Percentiles rank a stretch among this genome's conserved stretches.
Evolutionary conservation across 2,113 vertebrate genomes (phyloP).

Genomic region (Todiramphus chloris): DNA sequence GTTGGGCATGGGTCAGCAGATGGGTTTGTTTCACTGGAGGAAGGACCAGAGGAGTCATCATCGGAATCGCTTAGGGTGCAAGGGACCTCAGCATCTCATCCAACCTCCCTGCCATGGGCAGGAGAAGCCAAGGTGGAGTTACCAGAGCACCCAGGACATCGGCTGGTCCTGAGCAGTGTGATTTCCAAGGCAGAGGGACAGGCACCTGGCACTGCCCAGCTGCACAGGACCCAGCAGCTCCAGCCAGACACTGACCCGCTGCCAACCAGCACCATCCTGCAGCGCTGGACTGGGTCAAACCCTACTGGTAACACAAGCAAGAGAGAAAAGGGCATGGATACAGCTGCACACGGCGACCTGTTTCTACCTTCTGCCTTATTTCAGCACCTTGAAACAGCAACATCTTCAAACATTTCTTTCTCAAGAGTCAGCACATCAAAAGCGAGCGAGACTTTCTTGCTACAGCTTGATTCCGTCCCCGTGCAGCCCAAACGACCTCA

Average conservation of each 20-base stretch:
- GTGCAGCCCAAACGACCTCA: not conserved
- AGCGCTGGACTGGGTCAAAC: not conserved
- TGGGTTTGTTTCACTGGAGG: not conserved
- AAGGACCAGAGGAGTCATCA: no score
- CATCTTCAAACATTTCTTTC: no score
- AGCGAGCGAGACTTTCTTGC: not conserved
- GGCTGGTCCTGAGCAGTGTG: not conserved
- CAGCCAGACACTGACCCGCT: rapidly evolving
- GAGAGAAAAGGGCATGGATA: not conserved
- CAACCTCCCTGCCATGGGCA: no score
- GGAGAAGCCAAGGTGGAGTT: not conserved
- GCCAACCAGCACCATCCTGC: not conserved
- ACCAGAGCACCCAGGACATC: not conserved
- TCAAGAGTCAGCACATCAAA: not conserved
- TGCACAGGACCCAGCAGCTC: not conserved
- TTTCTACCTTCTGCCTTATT: not conserved
- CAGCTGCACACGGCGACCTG: not conserved
- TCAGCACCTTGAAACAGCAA: not conserved
- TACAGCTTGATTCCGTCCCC: not conserved
- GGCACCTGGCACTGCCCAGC: not conserved
- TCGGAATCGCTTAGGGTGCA: no score
- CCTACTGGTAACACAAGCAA: not conserved
- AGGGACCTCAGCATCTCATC: no score
- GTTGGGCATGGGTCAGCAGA: rapidly evolving
- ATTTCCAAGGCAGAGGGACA: not conserved